phyloP scores from a whole-genome alignment of 1,140 invertebrate species.

The Nasonia vitripennis region DNA sequence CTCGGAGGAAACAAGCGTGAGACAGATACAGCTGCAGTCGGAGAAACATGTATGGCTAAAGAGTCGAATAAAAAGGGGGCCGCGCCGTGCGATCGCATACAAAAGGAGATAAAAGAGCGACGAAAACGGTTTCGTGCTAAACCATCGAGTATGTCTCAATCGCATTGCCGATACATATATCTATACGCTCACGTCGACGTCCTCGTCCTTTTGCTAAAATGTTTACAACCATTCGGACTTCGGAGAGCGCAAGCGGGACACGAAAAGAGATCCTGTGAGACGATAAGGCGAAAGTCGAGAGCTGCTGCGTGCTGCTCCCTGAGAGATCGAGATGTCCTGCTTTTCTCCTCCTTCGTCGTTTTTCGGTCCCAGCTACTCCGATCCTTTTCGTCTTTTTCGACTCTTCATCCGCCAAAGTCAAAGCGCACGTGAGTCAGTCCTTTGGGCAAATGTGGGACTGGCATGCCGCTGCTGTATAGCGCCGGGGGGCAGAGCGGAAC shows the following conservation, averaged over 20 bases:
- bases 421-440: conserved; percentile 6
- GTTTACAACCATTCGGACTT: conserved; percentile 18
- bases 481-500: not conserved
- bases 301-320: not conserved
- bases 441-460: not conserved
- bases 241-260: not conserved
- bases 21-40: too few species aligned
- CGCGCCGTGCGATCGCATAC: not conserved
- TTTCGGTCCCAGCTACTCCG: not conserved
- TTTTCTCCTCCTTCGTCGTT: not conserved
- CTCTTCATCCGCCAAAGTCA: not conserved
- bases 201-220: conserved; percentile 57
- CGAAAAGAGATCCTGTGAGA: conserved; percentile 9
- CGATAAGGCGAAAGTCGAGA: conserved; percentile 38
- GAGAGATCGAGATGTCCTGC: conserved; percentile 22
- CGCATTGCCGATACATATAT: conserved; percentile 48
- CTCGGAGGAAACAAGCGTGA: not conserved
- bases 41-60: not conserved
- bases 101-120: conserved; percentile 42
- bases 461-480: not conserved
- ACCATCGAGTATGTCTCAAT: conserved; percentile 59
- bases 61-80: too few species aligned
- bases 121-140: conserved; percentile 53
- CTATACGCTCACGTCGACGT: conserved; percentile 18
- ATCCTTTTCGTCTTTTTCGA: not conserved